Evolutionary conservation across 2,113 vertebrate genomes (phyloP).

Genomic region (Choloepus hoffmanni): DNA sequence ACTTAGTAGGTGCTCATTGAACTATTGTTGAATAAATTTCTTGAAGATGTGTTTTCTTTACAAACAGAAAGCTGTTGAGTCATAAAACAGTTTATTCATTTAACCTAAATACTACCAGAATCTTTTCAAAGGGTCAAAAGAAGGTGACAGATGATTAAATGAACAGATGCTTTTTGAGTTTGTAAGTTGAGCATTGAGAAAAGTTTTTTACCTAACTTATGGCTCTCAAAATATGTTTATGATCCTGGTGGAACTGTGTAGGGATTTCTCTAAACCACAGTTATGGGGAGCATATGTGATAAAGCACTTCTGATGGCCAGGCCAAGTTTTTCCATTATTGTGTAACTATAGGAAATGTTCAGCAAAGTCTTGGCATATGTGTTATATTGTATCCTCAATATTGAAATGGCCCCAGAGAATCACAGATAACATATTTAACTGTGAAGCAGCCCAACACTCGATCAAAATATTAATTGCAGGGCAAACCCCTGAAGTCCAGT

Average conservation of each 20-base stretch:
- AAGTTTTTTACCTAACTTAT: constrained; percentile 42
- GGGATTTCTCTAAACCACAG: background rate
- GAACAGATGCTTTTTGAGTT: constrained; percentile 60
- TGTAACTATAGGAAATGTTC: background rate
- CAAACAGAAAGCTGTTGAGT: background rate
- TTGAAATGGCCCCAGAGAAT: background rate
- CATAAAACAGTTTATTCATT: background rate
- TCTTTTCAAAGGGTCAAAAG: background rate
- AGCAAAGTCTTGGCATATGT: background rate
- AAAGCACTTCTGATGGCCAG: background rate
- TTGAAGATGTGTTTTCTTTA: constrained; percentile 15
- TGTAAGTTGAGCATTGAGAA: constrained; percentile 38
- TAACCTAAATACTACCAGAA: constrained; percentile 30
- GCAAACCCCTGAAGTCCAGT: background rate
- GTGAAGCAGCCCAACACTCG: background rate
- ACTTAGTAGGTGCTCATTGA: background rate
- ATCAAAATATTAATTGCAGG: background rate
- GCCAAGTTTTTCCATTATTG: constrained; percentile 4
- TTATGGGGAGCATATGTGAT: background rate
- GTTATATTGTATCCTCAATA: background rate
- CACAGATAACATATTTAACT: background rate
- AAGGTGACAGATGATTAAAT: background rate
- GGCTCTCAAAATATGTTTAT: constrained; percentile 14
- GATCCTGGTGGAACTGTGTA: background rate
- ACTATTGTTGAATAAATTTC: background rate